phyloP scores from a whole-genome alignment of 2,888 invertebrate genomes.

The Coenonympha arcania region DNA sequence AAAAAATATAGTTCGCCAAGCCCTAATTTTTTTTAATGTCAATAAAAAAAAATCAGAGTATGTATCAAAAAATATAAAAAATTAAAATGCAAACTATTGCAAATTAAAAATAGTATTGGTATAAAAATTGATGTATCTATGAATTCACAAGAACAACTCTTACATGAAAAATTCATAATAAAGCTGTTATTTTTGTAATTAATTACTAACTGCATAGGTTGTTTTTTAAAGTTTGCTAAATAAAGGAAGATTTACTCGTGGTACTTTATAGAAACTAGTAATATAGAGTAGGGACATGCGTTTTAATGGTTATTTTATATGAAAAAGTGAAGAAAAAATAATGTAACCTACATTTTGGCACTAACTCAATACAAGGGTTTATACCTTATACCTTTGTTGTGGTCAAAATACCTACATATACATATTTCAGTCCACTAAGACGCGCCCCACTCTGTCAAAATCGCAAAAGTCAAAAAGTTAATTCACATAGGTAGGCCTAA shows the following conservation, averaged over 20 bases:
- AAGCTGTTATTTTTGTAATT: conserved; percentile 9
- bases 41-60: not conserved
- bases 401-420: no score
- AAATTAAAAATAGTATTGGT: not conserved
- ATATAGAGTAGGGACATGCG: not conserved
- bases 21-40: not conserved
- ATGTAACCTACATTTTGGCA: no score
- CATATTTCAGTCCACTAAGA: no score
- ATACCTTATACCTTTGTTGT: no score
- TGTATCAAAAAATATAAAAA: not conserved
- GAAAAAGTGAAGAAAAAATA: no score
- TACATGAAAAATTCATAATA: conserved; percentile 3
- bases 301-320: no score
- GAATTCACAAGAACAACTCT: not conserved
- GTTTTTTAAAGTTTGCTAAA: conserved; percentile 5
- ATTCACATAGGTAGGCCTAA: no score
- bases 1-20: conserved; percentile 2
- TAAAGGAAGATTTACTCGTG: not conserved
- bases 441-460: no score
- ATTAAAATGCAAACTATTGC: not conserved
- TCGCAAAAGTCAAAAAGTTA: no score
- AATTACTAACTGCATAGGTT: conserved; percentile 3
- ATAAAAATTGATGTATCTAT: conserved; percentile 3
- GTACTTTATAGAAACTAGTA: not conserved
- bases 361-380: no score